These are phyloP conservation scores for Polymixis flavicincta DNA, from an alignment of 2,888 invertebrate genomes.

Conservation along the genomic window DNA sequence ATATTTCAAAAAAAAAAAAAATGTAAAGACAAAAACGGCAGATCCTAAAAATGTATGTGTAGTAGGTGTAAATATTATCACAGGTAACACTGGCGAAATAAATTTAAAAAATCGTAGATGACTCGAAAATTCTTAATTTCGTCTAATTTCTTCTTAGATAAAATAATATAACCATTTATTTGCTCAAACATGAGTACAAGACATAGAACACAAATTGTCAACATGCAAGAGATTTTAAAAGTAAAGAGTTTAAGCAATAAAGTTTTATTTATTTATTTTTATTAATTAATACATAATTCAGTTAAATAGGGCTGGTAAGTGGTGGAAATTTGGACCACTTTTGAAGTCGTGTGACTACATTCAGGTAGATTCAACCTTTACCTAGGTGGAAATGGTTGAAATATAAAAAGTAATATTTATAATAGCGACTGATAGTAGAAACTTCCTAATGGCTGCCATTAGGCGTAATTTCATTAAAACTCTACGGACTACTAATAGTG, in stretches of 20 bases:
- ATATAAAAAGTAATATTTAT: constrained; percentile 12
- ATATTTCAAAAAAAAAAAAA: too few relatives aligned
- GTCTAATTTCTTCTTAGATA: too few relatives aligned
- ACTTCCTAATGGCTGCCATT: constrained; percentile 18
- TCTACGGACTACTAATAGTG: constrained; percentile 29
- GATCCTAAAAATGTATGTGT: background rate
- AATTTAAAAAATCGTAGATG: background rate
- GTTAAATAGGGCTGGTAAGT: background rate
- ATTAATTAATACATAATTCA: background rate
- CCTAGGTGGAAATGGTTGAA: background rate
- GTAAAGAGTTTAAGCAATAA: too few relatives aligned
- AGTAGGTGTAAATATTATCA: background rate
- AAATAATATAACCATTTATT: too few relatives aligned
- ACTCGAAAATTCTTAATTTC: too few relatives aligned
- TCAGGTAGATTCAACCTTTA: background rate
- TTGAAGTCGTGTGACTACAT: background rate
- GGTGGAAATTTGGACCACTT: background rate
- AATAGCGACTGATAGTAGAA: constrained; percentile 9
- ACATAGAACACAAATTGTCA: too few relatives aligned
- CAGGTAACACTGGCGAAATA: background rate
- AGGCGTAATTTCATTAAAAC: constrained; percentile 49
- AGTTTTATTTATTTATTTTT: too few relatives aligned
- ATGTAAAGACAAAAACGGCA: background rate
- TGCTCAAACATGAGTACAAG: too few relatives aligned
- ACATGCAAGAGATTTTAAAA: too few relatives aligned